A percentile compares a stretch with the other conserved stretches of the same genome.
These are phyloP conservation scores for Hipposideros armiger DNA, from an alignment of 2,113 vertebrate genomes.

Conservation along the genomic window DNA sequence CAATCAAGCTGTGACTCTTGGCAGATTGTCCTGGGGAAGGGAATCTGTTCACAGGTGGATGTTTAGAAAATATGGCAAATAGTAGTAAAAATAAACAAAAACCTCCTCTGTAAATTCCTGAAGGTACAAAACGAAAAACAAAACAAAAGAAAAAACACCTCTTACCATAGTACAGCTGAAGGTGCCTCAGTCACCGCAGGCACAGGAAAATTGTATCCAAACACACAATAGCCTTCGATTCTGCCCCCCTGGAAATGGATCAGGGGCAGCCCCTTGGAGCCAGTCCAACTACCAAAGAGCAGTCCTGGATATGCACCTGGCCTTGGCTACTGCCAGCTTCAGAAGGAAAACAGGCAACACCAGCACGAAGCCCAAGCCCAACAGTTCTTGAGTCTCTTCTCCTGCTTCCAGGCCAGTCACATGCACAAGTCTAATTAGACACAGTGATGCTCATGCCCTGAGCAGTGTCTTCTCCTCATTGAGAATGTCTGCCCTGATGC, in stretches of 20 bases:
- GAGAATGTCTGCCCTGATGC: background rate
- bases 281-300: background rate
- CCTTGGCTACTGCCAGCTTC: background rate
- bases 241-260: background rate
- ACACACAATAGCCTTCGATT: background rate
- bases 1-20: background rate
- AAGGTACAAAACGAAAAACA: background rate
- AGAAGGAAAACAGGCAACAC: background rate
- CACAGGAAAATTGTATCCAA: background rate
- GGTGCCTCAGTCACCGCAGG: background rate
- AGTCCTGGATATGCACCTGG: background rate
- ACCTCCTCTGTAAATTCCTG: background rate
- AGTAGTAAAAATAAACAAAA: background rate
- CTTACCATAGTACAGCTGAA: background rate
- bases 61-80: background rate
- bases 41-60: background rate
- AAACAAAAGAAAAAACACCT: background rate
- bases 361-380: background rate
- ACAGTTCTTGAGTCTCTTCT: background rate
- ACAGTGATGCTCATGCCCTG: background rate
- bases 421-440: background rate
- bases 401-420: background rate
- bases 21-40: background rate
- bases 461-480: rapidly evolving
- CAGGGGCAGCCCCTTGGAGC: background rate